Evolutionary conservation across 1,140 invertebrate genomes (phyloP), one percentile per base, ranked within the genome.

Genomic region (Eulimnadia texana): DNA sequence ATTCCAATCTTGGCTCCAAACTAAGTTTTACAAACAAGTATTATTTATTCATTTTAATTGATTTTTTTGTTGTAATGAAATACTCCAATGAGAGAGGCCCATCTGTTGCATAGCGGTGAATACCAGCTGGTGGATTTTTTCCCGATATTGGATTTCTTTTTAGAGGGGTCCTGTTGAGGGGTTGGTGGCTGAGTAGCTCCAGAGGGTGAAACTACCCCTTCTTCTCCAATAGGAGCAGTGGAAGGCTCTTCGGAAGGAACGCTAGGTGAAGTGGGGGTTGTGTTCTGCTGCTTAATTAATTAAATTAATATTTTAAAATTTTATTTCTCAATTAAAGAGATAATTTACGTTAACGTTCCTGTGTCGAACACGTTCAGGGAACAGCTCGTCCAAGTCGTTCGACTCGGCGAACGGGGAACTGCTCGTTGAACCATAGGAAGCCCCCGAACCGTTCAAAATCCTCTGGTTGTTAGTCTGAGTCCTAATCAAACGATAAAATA

Each of bases 41-140:
- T n/a, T n/a, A n/a, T n/a, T n/a, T n/a, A n/a, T n/a, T n/a, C n/a
- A n/a, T n/a, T n/a, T n/a, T n/a, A n/a, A n/a, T n/a, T n/a, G 72
- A 49, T n/a, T n/a, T n/a, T n/a, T n/a, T n/a, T n/a, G n/a, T n/a
- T n/a, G n/a, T n/a, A n/a, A n/a, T n/a, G n/a, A n/a, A n/a, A n/a
- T 77, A 94, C 90, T 63, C 92, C 92, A 66, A 89, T 72, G 2
- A 97, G 73, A 11, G 92, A 93, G 23, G 93, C 79, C 90, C 92
- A 96, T 68, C 92, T 79, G 71, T 95, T 96, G 70, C 90, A 94
- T 59, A 93, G 82, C 60, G 83, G 80, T 0, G 90, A 93, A 72
- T 96, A 96, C 90, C 92, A 96, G 70, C 90, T 92, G 67, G 86
- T 84, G 63, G 88, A 82, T 76, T 93, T 93, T 19, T 83, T 85